Percentiles rank a stretch among this genome's conserved stretches.
These are phyloP conservation scores for Pogonocichla stellata DNA, from an alignment of 2,113 vertebrate species.

Conservation along the genomic window DNA sequence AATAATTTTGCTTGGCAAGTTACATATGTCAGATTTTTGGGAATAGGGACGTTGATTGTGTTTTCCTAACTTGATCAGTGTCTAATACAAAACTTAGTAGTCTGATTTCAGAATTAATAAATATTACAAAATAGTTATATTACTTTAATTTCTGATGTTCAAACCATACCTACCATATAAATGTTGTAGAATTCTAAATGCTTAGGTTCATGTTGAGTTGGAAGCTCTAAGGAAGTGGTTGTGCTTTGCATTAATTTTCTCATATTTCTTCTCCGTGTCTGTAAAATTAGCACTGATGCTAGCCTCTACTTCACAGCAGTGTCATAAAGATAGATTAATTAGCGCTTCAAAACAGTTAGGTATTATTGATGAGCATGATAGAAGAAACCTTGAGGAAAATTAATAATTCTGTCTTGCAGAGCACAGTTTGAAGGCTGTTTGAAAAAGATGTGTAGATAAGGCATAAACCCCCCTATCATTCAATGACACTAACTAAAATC, in stretches of 20 bases:
- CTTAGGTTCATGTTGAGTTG: background rate
- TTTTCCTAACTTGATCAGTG: background rate
- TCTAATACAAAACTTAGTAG: background rate
- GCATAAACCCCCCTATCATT: background rate
- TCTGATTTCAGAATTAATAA: background rate
- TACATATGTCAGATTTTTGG: background rate
- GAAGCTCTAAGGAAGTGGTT: background rate
- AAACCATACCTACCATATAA: background rate
- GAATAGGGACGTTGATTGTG: background rate
- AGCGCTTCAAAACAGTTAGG: background rate
- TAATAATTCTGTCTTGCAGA: conserved; percentile 9
- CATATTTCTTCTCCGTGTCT: background rate
- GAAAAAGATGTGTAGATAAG: background rate
- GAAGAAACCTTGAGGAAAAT: conserved; percentile 37
- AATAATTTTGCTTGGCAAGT: background rate
- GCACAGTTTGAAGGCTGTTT: conserved; percentile 10
- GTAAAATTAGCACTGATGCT: background rate
- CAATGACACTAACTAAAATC: background rate
- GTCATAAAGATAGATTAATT: conserved; percentile 29
- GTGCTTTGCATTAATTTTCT: background rate
- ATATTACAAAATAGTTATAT: background rate
- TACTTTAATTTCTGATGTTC: background rate
- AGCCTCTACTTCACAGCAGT: background rate
- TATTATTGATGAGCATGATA: conserved; percentile 35
- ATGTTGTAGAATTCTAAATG: background rate